Evolutionary conservation across 2,888 invertebrate species (phyloP).

Genomic region (Therioaphis trifolii): DNA sequence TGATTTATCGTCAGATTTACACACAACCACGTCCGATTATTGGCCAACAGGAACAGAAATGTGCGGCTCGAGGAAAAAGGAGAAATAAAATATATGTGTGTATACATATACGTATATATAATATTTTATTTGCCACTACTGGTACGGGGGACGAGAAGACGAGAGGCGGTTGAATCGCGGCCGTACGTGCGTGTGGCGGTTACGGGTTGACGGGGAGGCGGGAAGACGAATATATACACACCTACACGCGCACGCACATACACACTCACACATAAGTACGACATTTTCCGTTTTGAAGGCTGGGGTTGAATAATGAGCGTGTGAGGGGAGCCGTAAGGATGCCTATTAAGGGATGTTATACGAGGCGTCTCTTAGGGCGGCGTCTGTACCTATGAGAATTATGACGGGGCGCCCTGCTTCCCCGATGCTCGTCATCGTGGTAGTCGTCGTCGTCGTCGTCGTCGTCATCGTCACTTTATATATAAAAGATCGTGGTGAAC

Average conservation of each 20-base stretch:
- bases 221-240: slow-evolving; percentile 23
- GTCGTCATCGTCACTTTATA: slow-evolving; percentile 6
- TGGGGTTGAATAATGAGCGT: slow-evolving; percentile 53
- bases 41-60: slow-evolving; percentile 35
- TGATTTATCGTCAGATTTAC: slow-evolving; percentile 62
- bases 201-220: neutral
- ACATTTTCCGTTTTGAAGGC: slow-evolving; percentile 43
- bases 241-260: neutral
- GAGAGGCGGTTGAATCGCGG: slow-evolving; percentile 3
- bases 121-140: slow-evolving; percentile 38
- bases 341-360: slow-evolving; percentile 61
- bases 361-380: slow-evolving; percentile 49
- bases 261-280: neutral
- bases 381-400: slow-evolving; percentile 44
- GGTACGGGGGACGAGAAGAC: neutral
- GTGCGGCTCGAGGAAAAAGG: neutral
- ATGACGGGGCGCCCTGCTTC: slow-evolving; percentile 12
- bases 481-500: neutral
- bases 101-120: neutral
- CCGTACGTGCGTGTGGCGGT: neutral
- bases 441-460: too few relatives aligned
- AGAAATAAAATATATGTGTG: slow-evolving; percentile 1
- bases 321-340: slow-evolving; percentile 47
- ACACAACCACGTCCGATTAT: slow-evolving; percentile 52
- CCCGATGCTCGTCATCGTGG: neutral